Evolutionary conservation across 2,797 vertebrate genomes (phyloP).

Genomic region (Philypnodon macrostomus): DNA sequence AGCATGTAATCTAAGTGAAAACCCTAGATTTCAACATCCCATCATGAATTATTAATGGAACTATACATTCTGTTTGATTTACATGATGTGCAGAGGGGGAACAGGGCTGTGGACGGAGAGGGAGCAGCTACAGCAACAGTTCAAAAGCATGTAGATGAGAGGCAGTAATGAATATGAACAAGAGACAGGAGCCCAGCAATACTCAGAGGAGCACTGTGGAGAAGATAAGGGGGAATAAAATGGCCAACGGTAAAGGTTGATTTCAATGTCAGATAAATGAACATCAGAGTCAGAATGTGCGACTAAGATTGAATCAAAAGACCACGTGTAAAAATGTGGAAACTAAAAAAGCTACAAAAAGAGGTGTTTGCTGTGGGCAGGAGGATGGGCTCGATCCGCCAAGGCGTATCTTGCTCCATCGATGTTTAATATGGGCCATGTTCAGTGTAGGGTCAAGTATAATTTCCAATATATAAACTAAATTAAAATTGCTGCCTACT

Average conservation of each 20-base stretch:
- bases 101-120: constrained; percentile 21
- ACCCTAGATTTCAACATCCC: background rate
- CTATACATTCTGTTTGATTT: constrained; percentile 27
- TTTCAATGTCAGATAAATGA: background rate
- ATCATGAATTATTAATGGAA: constrained; percentile 18
- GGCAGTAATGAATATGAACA: constrained; percentile 30
- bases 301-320: background rate
- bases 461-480: no score
- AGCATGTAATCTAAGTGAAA: background rate
- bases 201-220: constrained; percentile 13
- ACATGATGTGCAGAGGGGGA: constrained; percentile 7
- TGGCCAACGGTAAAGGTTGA: background rate
- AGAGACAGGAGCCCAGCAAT: constrained; percentile 34
- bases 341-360: no score
- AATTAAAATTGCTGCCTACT: no score
- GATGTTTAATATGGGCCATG: no score
- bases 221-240: background rate
- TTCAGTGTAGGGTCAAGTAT: no score
- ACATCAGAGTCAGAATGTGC: background rate
- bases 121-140: constrained; percentile 36
- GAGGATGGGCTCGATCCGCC: no score
- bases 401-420: no score
- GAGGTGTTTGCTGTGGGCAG: no score
- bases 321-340: no score
- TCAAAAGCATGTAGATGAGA: constrained; percentile 65